Conservation (phyloP, 2,113 vertebrate genomes). For the Ia io region DNA sequence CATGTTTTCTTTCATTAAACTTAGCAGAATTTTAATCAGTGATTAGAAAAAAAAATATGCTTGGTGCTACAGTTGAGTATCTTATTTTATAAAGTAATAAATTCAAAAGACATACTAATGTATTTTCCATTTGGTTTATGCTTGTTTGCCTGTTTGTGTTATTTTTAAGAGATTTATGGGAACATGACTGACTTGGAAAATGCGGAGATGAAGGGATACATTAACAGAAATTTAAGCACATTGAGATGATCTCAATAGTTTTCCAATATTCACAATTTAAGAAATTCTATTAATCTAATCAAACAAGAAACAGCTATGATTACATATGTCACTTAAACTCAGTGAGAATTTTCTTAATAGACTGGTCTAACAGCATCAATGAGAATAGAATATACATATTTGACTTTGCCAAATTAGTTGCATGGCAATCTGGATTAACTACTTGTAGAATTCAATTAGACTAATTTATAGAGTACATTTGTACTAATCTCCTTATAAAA, state of each 20-base stretch:
- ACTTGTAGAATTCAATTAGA: background rate
- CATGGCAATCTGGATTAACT: background rate
- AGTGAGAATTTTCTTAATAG: background rate
- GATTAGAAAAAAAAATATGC: background rate
- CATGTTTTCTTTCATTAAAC: background rate
- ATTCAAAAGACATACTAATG: background rate
- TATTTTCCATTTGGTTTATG: background rate
- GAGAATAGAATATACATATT: background rate
- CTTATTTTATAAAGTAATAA: background rate
- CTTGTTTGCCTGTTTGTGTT: background rate
- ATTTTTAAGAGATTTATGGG: slow-evolving; percentile 11
- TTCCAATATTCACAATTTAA: slow-evolving; percentile 27
- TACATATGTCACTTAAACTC: slow-evolving; percentile 15
- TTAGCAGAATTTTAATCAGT: background rate
- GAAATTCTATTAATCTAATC: slow-evolving; percentile 31
- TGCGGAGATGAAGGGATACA: background rate
- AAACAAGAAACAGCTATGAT: background rate
- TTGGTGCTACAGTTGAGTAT: background rate
- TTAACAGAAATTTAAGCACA: slow-evolving; percentile 32
- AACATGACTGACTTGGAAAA: slow-evolving; percentile 22
- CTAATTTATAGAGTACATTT: background rate
- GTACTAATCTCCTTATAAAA: background rate
- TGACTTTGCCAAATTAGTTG: background rate
- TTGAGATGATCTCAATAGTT: slow-evolving; percentile 31
- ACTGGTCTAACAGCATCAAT: background rate